Percentiles rank a stretch among this genome's conserved stretches.
These are phyloP conservation scores for Miniopterus natalensis DNA, from an alignment of 2,113 vertebrate species.

Conservation along the genomic window DNA sequence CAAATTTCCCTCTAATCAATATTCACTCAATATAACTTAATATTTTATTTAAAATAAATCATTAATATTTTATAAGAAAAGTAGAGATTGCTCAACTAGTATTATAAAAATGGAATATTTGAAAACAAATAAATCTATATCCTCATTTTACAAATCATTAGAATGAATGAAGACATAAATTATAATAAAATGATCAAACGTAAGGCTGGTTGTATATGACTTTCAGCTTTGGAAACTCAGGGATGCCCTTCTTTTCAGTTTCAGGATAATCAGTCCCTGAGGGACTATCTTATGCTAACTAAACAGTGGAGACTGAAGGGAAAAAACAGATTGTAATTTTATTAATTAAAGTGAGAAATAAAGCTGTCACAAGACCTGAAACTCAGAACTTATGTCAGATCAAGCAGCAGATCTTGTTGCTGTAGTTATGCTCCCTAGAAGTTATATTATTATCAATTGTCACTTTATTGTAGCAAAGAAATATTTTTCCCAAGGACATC, in stretches of 20 bases:
- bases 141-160: slow-evolving; percentile 64
- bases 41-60: slow-evolving; percentile 29
- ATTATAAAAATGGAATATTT: slow-evolving; percentile 37
- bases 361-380: slow-evolving; percentile 70
- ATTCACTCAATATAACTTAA: not conserved
- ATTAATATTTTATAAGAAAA: slow-evolving; percentile 25
- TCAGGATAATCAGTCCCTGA: slow-evolving; percentile 75
- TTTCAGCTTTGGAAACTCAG: slow-evolving; percentile 35
- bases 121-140: slow-evolving; percentile 54
- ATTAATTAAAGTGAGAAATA: slow-evolving; percentile 75
- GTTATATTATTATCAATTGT: not conserved
- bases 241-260: slow-evolving; percentile 55
- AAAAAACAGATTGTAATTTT: slow-evolving; percentile 66
- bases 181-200: slow-evolving; percentile 74
- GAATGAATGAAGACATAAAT: slow-evolving; percentile 76
- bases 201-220: slow-evolving; percentile 49
- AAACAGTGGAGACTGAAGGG: slow-evolving; percentile 39
- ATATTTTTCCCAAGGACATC: not conserved
- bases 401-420: slow-evolving; percentile 5
- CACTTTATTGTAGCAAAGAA: slow-evolving; percentile 3
- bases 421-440: not conserved
- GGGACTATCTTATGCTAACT: slow-evolving; percentile 61
- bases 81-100: not conserved
- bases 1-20: not conserved
- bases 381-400: slow-evolving; percentile 66